Base-by-base conservation (phyloP, 2,888 invertebrate genomes). In the Digitonthophagus gazella region DNA sequence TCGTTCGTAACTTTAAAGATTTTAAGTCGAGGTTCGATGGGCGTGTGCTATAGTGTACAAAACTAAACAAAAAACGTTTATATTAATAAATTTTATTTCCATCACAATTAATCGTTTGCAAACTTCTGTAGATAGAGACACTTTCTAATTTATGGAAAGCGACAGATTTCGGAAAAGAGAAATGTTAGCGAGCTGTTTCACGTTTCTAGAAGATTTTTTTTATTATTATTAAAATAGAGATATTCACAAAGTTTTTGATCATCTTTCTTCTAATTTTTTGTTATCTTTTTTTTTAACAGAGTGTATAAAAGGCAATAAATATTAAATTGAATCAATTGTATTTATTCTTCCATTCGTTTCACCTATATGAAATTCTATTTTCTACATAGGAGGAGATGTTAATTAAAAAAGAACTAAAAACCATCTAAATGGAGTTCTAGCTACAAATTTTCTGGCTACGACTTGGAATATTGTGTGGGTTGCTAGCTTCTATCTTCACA, bases 401-500 rank as follows among this genome's bases (percentile, higher is more conserved):
- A 11, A 44, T 44, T 44, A 44, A 44, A 44, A 44, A 44, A 44
- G n/a, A n/a, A n/a, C n/a, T n/a, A n/a, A 44, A 44, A 44, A 18
- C 15, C 15, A 16, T 19, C 61, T 8, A 61, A 18, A 61, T 61
- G 16, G 3, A 18, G n/a, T 18, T 61, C 18, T 11, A 20, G 18
- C 20, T 61, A 19, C 20, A n/a, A 61, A 19, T n/a, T 63, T 4
- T 63, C 5, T 63, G 20, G 11, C 28, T 44, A 44, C 28, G 28
- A 44, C 28, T 44, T 44, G 28, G 28, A 44, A 3, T 44, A 44
- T 44, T 44, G 28, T 44, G 28, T 44, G 28, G 28, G 28, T 8
- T 44, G 28, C 28, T 44, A 44, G 28, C 28, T 44, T 44, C 28
- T 44, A 44, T 44, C 66, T 78, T 90, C 89, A 91, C 84, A 91